Evolutionary conservation across 2,113 vertebrate species (phyloP).

Genomic region (Climacteris rufus): DNA sequence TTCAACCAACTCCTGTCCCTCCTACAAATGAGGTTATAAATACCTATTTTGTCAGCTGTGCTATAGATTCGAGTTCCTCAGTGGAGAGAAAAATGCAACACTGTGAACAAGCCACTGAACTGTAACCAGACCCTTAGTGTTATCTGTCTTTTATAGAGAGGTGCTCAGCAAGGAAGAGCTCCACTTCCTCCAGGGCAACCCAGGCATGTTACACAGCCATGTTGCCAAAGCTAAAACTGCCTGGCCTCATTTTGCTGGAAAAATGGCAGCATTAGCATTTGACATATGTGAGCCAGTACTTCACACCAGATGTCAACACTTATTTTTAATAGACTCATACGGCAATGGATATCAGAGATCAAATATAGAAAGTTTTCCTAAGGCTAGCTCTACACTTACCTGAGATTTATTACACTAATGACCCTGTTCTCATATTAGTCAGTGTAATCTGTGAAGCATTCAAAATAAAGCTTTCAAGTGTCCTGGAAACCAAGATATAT

Average conservation of each 20-base stretch:
- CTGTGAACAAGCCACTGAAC: neutral
- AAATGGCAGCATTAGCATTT: neutral
- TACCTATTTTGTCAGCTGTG: neutral
- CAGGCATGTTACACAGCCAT: neutral
- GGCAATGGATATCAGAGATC: neutral
- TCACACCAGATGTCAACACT: neutral
- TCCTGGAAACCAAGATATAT: neutral
- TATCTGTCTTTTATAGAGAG: neutral
- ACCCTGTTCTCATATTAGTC: neutral
- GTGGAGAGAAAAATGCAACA: neutral
- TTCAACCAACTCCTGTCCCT: neutral
- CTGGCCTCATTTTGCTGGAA: neutral
- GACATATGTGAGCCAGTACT: rapidly evolving
- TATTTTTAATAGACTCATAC: neutral
- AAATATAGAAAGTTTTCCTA: neutral
- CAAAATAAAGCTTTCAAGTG: neutral
- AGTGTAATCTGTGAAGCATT: neutral
- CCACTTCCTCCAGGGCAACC: neutral
- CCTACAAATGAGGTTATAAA: neutral
- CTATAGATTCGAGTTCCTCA: neutral
- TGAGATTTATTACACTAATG: conserved; percentile 6
- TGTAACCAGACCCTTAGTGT: neutral
- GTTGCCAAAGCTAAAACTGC: neutral
- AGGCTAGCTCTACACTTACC: neutral
- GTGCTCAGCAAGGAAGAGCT: neutral